Evolutionary conservation across 2,113 vertebrate species (phyloP), one percentile per base, ranked within the genome.

Genomic region (Embiotoca jacksoni): DNA sequence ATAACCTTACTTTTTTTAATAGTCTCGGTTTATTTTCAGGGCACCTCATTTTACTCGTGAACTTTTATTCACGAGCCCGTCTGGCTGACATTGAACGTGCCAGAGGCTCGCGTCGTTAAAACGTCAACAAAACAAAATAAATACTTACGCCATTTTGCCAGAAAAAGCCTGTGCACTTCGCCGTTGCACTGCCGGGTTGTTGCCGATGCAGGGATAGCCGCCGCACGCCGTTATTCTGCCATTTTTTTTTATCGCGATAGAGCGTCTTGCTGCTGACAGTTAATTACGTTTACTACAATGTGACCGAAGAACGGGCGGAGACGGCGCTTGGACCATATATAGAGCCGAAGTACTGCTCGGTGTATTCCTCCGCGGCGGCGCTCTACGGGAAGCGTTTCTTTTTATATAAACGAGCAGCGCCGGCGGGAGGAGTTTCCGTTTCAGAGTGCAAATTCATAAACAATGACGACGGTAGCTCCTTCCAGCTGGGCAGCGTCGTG

Each of bases 91-190:
- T 16, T 4, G 15, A 31, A 9, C 13, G n/a, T 54, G 13, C 37
- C 13, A 54, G 3, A 0, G 9, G 2, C 3, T 3, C 7, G 13
- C 7, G n/a, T 6, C 3, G 13, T 16, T 0, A 23, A 60, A 32
- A 44, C 10, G 0, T 52, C 1, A 3, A 50, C 1, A 1, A 23
- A 23, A 23, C 23, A 23, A 23, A 23, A 60, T 59, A 53, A 75
- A 67, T 63, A 95, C 94, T 95, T 94, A 95, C 94, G 94, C 94
- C 94, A 95, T 95, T 88, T 93, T 95, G 92, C 91, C 90, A 72
- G 77, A 93, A 90, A 94, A 68, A 90, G 89, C 93, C 94, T 90
- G 81, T 90, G 94, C 94, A 89, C 59, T 91, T 80, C 13, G 91
- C 93, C 92, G 67, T 55, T 92, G 94, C 93, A 93, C 94, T 94